Evolutionary conservation across 1,140 invertebrate species (phyloP).

Genomic region (Ridgeia piscesae): DNA sequence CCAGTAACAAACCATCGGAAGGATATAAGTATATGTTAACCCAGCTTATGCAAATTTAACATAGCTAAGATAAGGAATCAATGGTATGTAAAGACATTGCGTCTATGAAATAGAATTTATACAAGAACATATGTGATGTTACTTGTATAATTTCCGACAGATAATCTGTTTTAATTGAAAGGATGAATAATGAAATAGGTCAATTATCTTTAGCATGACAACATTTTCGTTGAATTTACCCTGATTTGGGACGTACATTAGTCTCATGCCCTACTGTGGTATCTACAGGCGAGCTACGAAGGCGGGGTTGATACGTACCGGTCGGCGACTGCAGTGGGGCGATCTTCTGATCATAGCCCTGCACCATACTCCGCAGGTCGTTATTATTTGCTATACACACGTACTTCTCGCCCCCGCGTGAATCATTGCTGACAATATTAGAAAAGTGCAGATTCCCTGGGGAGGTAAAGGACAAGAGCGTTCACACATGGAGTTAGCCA

Average conservation of each 20-base stretch:
- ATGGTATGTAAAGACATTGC: not conserved
- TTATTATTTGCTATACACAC: conserved; percentile 6
- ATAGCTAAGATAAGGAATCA: not conserved
- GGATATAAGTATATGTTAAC: not conserved
- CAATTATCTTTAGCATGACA: not conserved
- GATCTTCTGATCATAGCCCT: conserved; percentile 12
- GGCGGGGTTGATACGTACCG: not conserved
- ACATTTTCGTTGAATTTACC: not conserved
- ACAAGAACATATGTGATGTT: not conserved
- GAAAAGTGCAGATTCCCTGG: conserved; percentile 13
- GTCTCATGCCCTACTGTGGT: not conserved
- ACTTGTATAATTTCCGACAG: not conserved
- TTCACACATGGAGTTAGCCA: not conserved
- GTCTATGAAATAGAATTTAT: not conserved
- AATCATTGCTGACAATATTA: not conserved
- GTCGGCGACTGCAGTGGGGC: not conserved
- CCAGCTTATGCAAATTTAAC: not conserved
- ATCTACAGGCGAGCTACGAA: not conserved
- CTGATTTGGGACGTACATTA: not conserved
- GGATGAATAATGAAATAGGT: not conserved
- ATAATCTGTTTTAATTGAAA: not conserved
- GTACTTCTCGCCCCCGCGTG: not conserved
- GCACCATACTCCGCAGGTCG: conserved; percentile 1
- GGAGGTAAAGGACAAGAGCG: not conserved
- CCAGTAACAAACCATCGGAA: not conserved